Conservation (phyloP, 2,113 vertebrate species). For the Lepus timidus region DNA sequence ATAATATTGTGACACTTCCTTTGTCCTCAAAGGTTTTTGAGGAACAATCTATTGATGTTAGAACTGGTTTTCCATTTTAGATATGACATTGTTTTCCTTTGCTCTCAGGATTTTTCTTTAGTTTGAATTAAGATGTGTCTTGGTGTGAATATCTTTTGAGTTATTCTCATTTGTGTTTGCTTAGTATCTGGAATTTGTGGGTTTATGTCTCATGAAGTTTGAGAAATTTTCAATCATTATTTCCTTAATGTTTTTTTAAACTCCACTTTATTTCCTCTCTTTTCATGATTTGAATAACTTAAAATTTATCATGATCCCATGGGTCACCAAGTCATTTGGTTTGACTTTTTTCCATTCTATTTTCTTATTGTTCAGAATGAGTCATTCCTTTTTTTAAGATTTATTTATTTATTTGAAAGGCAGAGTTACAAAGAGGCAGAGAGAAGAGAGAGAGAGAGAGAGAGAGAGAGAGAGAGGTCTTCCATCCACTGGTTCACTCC, state of each 20-base stretch:
- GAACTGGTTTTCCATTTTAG: neutral
- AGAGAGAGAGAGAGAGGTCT: no score
- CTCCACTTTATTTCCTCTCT: neutral
- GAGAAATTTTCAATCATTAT: neutral
- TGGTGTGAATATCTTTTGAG: neutral
- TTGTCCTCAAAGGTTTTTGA: neutral
- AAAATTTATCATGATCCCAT: neutral
- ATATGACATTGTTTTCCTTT: neutral
- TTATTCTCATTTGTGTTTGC: neutral
- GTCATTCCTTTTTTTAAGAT: neutral
- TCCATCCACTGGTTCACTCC: no score
- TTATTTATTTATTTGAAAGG: no score
- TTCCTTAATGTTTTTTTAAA: neutral
- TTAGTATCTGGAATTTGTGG: neutral
- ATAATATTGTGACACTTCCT: neutral
- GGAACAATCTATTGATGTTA: neutral
- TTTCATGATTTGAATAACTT: neutral
- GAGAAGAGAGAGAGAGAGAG: no score
- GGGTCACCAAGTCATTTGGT: neutral
- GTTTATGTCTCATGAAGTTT: neutral
- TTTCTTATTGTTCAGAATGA: neutral
- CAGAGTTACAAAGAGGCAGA: no score
- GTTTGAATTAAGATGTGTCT: neutral
- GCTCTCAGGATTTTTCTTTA: neutral
- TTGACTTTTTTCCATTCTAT: neutral